Base-by-base conservation (phyloP, 2,888 invertebrate species). In the Julus scandinavius region DNA sequence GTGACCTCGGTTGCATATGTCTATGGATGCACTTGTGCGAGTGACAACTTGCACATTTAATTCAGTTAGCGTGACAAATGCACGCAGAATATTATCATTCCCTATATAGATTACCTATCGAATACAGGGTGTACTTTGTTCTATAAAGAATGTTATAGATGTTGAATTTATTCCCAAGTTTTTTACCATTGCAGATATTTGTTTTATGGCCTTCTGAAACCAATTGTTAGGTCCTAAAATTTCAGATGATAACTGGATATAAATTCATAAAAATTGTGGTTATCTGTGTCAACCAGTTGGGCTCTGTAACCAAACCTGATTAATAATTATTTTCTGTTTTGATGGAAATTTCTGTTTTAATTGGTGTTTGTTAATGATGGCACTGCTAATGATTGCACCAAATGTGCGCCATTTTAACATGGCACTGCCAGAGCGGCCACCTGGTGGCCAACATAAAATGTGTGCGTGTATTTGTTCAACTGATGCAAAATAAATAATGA, bases 381-480 rank as follows among this genome's bases (percentile, higher is more conserved):
- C 54, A 54, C 54, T 54, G 54, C 54, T 13, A 7, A 11, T 58
- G 17, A 54, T 29, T 1, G 29, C 29, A 29, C 54, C 11, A 58
- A 58, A 17, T 17, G n/a, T n/a, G 5, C 58, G 3, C 5, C 17
- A 58, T 58, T 29, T 29, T 29, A 29, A 29, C 29, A 29, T 29
- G 29, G 58, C n/a, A 13, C 17, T 54, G 54, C 15, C 58, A n/a
- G 17, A 7, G 2, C 13, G 50, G 17, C 58, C 58, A 58, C 58
- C 58, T 58, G 58, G 58, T n/a, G 58, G 58, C 58, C 5, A n/a
- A 58, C 58, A 58, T 58, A 58, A 58, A 58, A 58, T 58, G n/a
- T 2, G 58, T n/a, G 13, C n/a, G 0, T 5, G 58, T 58, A n/a
- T 58, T 58, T 58, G 58, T 4, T 58, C 58, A 58, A 58, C 58